Evolutionary conservation across 2,888 invertebrate species (phyloP).

Genomic region (Leptodirus hochenwartii): DNA sequence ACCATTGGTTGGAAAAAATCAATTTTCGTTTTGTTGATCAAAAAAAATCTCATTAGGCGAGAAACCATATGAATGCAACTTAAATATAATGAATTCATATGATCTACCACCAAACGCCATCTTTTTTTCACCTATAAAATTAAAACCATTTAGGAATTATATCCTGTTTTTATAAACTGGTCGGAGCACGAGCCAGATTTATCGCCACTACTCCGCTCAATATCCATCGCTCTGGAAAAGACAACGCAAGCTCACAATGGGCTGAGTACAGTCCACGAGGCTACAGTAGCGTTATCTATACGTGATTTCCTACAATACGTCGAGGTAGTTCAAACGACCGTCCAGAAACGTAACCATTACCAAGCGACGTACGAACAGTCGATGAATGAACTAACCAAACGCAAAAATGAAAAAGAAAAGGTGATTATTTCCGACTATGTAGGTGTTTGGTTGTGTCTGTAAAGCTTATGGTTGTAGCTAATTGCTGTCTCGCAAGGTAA

Average conservation of each 20-base stretch:
- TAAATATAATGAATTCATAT: too few species aligned
- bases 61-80: too few species aligned
- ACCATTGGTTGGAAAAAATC: too few species aligned
- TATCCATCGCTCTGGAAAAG: constrained; percentile 30
- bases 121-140: too few species aligned
- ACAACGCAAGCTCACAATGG: constrained; percentile 32
- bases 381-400: constrained; percentile 40
- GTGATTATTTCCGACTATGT: constrained; percentile 21
- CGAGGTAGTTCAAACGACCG: constrained; percentile 46
- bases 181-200: constrained; percentile 37
- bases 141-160: too few species aligned
- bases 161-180: constrained; percentile 43
- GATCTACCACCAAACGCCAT: too few species aligned
- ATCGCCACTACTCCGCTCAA: constrained; percentile 26
- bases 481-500: constrained; percentile 16
- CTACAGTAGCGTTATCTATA: constrained; percentile 28
- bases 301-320: constrained; percentile 46
- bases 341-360: constrained; percentile 40
- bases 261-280: constrained; percentile 26
- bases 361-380: constrained; percentile 45
- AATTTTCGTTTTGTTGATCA: too few species aligned
- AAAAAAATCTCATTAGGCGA: too few species aligned
- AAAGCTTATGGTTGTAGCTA: constrained; percentile 14
- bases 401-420: constrained; percentile 41
- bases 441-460: not conserved